A percentile compares a stretch with the other conserved stretches of the same genome.
These are phyloP conservation scores for Apodemia duryi DNA, from an alignment of 2,888 invertebrate species.

Conservation along the genomic window DNA sequence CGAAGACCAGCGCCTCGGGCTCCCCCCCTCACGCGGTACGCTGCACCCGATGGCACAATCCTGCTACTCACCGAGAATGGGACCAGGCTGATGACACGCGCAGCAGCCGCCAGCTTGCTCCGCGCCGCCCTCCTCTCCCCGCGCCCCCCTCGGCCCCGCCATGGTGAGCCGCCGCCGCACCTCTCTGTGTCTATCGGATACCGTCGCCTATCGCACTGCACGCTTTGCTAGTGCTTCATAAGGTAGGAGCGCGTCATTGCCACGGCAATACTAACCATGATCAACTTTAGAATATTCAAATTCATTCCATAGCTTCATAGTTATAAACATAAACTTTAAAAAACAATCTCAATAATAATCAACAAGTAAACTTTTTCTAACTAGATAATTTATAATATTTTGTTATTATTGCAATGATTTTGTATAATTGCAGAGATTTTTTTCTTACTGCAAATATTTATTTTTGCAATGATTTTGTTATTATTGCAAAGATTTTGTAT, in stretches of 20 bases:
- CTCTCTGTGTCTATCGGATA: conserved; percentile 68
- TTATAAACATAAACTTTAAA: background rate
- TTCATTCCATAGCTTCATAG: conserved; percentile 4
- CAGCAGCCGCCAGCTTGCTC: conserved; percentile 75
- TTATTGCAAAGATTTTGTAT: conserved; percentile 2
- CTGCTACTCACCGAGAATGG: conserved; percentile 83
- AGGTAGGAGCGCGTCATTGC: conserved; percentile 66
- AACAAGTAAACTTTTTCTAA: background rate
- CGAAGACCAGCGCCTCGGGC: conserved; percentile 62
- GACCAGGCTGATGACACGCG: conserved; percentile 78
- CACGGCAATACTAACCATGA: background rate
- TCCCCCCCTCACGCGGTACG: conserved; percentile 80
- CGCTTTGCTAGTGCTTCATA: conserved; percentile 72
- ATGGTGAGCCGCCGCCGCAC: conserved; percentile 76
- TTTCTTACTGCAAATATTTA: background rate
- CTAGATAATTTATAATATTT: background rate
- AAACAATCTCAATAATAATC: background rate
- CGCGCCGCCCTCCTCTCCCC: conserved; percentile 77
- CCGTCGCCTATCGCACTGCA: conserved; percentile 75
- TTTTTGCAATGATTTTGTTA: conserved; percentile 12
- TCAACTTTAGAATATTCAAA: background rate
- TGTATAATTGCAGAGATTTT: background rate
- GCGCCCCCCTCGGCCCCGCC: conserved; percentile 74
- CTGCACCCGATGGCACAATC: conserved; percentile 81
- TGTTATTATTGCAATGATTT: conserved; percentile 5